Base-by-base conservation (phyloP, 2,888 invertebrate genomes). In the Bombyx huttoni region DNA sequence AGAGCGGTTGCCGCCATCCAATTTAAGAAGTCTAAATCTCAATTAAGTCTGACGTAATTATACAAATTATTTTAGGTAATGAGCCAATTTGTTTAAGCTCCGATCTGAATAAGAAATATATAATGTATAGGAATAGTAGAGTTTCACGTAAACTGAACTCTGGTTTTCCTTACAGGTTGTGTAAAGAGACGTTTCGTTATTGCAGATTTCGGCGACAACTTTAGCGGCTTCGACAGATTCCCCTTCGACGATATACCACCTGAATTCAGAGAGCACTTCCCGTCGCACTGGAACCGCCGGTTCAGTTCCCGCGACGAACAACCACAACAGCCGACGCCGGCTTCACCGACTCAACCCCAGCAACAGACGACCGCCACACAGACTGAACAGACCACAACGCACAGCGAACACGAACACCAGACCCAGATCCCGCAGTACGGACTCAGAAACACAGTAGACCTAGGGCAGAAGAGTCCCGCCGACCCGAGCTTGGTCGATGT, bases 391-490 rank as follows among this genome's bases (percentile, higher is more conserved):
- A 64, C 68, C 49, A 67, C 73, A 6, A 75, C 68, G 7, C 68
- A 70, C 34, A 62, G 74, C 59, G 70, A 72, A 54, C 60, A 61
- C 13, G 56, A 68, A 51, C 67, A 72, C 53, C 71, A 73, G 34
- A 61, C 69, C 33, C 73, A 73, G 54, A 67, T 93, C 10, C 90
- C 91, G 50, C 93, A 93, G 62, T 91, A 93, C 89, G 92, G 92
- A 6, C 73, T 93, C 55, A 91, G 94, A 59, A 95, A 95, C 69
- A 95, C 95, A 24, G 92, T 94, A 56, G 94, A 95, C 72, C 91
- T 95, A 70, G 94, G 94, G 50, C 93, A 94, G 60, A 91, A 90
- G 68, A 89, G 89, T 61, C 84, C 90, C 64, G 87, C 87, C 47
- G 90, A 90, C 64, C 79, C 86, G 46, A 81, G 84, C 63, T 57